Evolutionary conservation across 2,113 vertebrate genomes (phyloP), one percentile per base, ranked within the genome.

Genomic region (Pygoscelis adeliae): DNA sequence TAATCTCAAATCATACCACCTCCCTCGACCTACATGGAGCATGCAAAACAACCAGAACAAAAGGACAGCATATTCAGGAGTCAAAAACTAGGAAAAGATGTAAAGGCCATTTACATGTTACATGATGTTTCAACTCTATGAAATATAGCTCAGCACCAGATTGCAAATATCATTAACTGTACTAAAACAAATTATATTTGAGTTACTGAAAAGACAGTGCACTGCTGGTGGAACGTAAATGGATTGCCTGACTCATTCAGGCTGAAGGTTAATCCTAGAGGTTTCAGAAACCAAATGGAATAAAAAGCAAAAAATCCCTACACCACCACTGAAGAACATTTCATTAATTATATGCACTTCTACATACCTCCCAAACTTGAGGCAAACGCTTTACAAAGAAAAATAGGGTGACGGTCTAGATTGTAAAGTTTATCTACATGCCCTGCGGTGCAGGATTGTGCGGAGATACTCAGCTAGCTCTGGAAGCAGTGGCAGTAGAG

Each of bases 221-320:
- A 42, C 62, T 89, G 65, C 65, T 72, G n/a, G 47, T 89, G 46
- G 42, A 96, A 95, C 2, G 0, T 66, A 92, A 97, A 92, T 36
- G 27, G 94, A 95, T 74, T 89, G 61, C 27, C 30, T 83, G 61
- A 93, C 40, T 95, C 61, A 92, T 38, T 83, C 50, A n/a, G 52
- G 62, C 30, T 93, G 66, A 95, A 96, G 83, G 73, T 91, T 94
- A 87, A 92, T 87, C 47, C 63, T n/a, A 58, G 40, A 79, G 36
- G 58, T 63, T 89, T 69, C 77, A 76, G 62, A 89, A 91, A 77
- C 27, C 25, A 85, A 89, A 87, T 11, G 14, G 47, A 94, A 89
- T 56, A 40, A 76, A 76, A 89, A 78, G 47, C 12, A 91, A 87
- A 89, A 93, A 46, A 47, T 10, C 15, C 30, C 20, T 47, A 58